phyloP scores from a whole-genome alignment of 1,140 invertebrate genomes.

The Phymastichus coffea region DNA sequence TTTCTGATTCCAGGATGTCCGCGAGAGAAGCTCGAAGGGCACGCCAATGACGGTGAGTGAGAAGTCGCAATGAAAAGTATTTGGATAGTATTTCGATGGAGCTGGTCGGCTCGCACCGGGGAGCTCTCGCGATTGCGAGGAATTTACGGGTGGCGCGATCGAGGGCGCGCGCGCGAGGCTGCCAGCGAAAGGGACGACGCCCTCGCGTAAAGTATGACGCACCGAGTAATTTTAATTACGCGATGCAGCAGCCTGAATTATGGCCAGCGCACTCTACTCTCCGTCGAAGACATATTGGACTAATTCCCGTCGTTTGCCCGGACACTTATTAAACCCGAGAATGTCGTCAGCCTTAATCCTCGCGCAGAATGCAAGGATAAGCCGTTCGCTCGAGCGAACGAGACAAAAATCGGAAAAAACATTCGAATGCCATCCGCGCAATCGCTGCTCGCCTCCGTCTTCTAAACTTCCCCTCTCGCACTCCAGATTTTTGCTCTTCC shows the following conservation, averaged over 20 bases:
- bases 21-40: neutral
- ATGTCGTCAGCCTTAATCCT: constrained; percentile 46
- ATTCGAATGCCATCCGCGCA: too few species aligned
- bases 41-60: neutral
- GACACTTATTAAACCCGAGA: constrained; percentile 50
- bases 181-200: constrained; percentile 10
- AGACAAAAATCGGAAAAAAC: constrained; percentile 3
- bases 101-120: neutral
- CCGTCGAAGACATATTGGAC: constrained; percentile 42
- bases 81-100: neutral
- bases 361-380: constrained; percentile 36
- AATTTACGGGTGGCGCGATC: constrained; percentile 19
- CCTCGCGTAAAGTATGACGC: constrained; percentile 42
- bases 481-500: too few species aligned
- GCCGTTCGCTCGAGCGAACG: neutral
- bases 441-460: too few species aligned
- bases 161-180: constrained; percentile 12
- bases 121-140: neutral
- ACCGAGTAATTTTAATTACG: constrained; percentile 48
- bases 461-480: too few species aligned
- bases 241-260: constrained; percentile 43
- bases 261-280: constrained; percentile 34
- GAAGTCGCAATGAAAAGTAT: neutral
- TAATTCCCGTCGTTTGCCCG: constrained; percentile 46
- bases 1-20: neutral